Conservation (phyloP, 2,888 invertebrate genomes). For the Azorinus chamasolen region DNA sequence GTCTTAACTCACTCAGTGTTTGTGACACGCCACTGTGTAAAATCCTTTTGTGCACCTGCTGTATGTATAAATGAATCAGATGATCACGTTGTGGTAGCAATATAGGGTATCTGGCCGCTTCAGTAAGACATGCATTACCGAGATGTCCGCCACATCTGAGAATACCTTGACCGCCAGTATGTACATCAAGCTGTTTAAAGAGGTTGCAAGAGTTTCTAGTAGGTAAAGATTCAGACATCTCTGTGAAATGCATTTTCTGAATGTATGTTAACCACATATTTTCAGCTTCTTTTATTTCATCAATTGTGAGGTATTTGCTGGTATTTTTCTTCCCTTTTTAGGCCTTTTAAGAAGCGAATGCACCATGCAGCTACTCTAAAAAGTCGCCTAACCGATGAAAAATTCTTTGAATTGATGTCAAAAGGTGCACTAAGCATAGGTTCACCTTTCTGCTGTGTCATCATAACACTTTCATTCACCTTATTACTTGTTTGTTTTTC, state of each 20-base stretch:
- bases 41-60: constrained; percentile 36
- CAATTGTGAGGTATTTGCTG: not conserved
- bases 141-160: constrained; percentile 41
- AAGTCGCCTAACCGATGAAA: constrained; percentile 20
- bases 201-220: too few relatives aligned
- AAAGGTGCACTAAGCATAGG: constrained; percentile 19
- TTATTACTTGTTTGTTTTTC: too few relatives aligned
- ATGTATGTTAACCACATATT: constrained; percentile 26
- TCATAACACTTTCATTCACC: too few relatives aligned
- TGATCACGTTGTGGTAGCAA: constrained; percentile 41
- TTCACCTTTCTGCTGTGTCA: too few relatives aligned
- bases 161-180: constrained; percentile 18
- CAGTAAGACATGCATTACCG: constrained; percentile 39
- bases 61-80: constrained; percentile 30
- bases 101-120: constrained; percentile 44
- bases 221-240: too few relatives aligned
- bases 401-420: constrained; percentile 16
- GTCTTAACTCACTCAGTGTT: constrained; percentile 25
- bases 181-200: constrained; percentile 19
- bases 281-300: constrained; percentile 31
- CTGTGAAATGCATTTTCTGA: constrained; percentile 1
- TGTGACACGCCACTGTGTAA: constrained; percentile 49
- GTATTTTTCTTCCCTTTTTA: not conserved
- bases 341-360: constrained; percentile 17
- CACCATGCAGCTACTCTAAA: constrained; percentile 22